Evolutionary conservation across 2,797 vertebrate species (phyloP).

Genomic region (Babyrousa celebensis): DNA sequence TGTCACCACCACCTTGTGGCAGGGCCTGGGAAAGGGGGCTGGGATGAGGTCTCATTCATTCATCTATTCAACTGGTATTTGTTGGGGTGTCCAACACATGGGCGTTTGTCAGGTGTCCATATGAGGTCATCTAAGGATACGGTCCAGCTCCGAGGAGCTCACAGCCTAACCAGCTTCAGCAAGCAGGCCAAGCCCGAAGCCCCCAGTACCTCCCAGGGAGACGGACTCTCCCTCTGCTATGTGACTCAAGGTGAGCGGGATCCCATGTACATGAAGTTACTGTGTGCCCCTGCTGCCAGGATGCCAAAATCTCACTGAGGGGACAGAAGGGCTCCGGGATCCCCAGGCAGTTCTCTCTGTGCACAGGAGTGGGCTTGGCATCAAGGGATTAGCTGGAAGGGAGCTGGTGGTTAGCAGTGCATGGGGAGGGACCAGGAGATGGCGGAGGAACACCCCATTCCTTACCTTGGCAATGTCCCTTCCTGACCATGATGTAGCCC

Average conservation of each 20-base stretch:
- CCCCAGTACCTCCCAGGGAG: neutral
- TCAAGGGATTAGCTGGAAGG: neutral
- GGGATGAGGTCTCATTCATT: neutral
- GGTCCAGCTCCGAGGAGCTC: neutral
- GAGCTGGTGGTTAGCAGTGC: neutral
- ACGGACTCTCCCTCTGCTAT: neutral
- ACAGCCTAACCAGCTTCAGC: neutral
- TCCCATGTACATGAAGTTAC: neutral
- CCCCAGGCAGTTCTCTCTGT: neutral
- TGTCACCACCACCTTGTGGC: neutral
- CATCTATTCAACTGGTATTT: neutral
- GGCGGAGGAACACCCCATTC: neutral
- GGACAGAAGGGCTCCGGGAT: neutral
- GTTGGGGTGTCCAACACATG: neutral
- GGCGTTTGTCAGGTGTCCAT: neutral
- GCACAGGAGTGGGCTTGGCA: neutral
- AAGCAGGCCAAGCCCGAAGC: neutral
- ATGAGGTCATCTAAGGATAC: neutral
- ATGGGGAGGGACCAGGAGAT: neutral
- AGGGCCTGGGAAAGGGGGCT: neutral
- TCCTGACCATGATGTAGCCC: constrained; percentile 93
- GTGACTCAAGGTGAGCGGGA: neutral
- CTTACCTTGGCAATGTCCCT: constrained; percentile 95
- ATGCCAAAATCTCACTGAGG: neutral
- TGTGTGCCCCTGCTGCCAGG: neutral